These are phyloP conservation scores for Scaptomyza tumidula DNA, from an alignment of 2,888 invertebrate genomes.

Conservation along the genomic window DNA sequence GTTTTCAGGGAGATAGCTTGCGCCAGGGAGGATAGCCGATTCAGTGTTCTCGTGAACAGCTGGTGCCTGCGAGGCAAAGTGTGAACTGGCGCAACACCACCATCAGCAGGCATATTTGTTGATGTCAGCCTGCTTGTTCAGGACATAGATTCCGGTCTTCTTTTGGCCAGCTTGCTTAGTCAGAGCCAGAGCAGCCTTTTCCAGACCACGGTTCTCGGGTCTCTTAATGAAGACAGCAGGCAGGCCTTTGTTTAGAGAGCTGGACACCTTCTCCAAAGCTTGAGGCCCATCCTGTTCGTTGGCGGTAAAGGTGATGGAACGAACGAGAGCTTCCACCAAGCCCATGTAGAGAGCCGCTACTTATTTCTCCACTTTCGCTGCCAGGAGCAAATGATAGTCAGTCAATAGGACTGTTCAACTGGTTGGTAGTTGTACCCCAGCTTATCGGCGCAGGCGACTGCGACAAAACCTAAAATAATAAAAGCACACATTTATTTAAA, in stretches of 20 bases:
- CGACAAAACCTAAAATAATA: slow-evolving; percentile 61
- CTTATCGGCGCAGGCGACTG: slow-evolving; percentile 76
- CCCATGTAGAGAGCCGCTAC: slow-evolving; percentile 16
- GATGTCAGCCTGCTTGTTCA: slow-evolving; percentile 74
- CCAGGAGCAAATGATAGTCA: slow-evolving; percentile 75
- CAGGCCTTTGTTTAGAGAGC: slow-evolving; percentile 70
- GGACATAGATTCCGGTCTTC: slow-evolving; percentile 73
- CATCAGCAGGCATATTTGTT: no score
- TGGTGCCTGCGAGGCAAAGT: slow-evolving; percentile 72
- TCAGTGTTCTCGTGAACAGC: slow-evolving; percentile 22
- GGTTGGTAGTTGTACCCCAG: slow-evolving; percentile 81
- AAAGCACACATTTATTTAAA: slow-evolving; percentile 65
- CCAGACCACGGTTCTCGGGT: slow-evolving; percentile 76
- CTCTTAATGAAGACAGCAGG: slow-evolving; percentile 78
- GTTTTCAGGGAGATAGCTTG: slow-evolving; percentile 70
- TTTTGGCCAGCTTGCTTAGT: slow-evolving; percentile 77
- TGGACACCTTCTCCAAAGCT: slow-evolving; percentile 53
- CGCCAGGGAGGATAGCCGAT: slow-evolving; percentile 50
- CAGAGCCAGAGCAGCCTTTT: slow-evolving; percentile 72
- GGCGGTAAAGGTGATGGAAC: slow-evolving; percentile 66
- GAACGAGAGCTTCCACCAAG: slow-evolving; percentile 22
- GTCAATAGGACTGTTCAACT: slow-evolving; percentile 68
- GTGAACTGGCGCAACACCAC: slow-evolving; percentile 73
- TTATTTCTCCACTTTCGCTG: slow-evolving; percentile 27
- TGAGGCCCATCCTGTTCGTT: slow-evolving; percentile 70